These are phyloP conservation scores for Bos indicus DNA, from an alignment of 2,113 vertebrate genomes.

Conservation along the genomic window DNA sequence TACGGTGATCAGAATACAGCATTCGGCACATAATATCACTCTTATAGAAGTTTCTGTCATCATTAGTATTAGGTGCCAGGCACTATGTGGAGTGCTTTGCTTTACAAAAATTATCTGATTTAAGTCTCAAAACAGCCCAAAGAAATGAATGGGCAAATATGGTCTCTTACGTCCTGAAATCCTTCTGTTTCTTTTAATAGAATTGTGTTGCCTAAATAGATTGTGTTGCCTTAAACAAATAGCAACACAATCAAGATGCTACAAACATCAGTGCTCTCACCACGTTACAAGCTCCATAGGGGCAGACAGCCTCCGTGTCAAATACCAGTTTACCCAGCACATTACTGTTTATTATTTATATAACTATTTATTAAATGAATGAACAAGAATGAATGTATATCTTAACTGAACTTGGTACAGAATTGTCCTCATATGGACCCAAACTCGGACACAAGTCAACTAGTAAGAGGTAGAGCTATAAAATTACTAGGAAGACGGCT, in stretches of 20 bases:
- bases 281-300: background rate
- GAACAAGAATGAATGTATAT: background rate
- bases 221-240: background rate
- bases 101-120: background rate
- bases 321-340: background rate
- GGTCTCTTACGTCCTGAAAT: background rate
- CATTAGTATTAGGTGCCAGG: background rate
- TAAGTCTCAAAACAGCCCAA: background rate
- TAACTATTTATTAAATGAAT: background rate
- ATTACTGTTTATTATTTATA: background rate
- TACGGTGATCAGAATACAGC: background rate
- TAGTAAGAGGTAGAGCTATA: background rate
- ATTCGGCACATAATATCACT: rapidly evolving
- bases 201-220: too few relatives aligned
- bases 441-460: background rate
- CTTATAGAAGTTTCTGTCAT: background rate
- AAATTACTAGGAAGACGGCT: background rate
- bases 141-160: background rate
- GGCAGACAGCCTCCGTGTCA: background rate
- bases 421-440: background rate
- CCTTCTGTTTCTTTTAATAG: background rate
- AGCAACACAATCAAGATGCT: background rate
- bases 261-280: background rate
- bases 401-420: background rate
- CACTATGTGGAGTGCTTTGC: background rate